Conservation (phyloP, 2,888 invertebrate genomes). For the Achlya flavicornis region DNA sequence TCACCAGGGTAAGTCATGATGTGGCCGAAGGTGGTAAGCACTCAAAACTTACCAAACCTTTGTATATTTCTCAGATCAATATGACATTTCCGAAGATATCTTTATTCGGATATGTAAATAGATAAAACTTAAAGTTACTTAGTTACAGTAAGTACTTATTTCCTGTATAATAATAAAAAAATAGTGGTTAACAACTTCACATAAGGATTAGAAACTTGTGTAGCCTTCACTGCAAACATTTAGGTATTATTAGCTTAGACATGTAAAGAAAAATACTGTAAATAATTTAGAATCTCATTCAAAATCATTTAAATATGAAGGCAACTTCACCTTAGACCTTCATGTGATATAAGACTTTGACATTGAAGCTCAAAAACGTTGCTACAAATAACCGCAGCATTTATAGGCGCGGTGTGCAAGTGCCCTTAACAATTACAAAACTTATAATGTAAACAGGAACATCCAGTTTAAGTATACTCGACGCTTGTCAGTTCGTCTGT, state of each 20-base stretch:
- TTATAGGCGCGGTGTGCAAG: constrained; percentile 42
- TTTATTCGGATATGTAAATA: too few relatives aligned
- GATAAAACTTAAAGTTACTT: not conserved
- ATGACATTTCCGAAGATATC: too few relatives aligned
- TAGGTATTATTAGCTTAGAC: too few relatives aligned
- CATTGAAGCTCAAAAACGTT: constrained; percentile 23
- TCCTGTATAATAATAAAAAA: not conserved
- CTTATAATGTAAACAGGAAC: constrained; percentile 64
- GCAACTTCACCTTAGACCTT: too few relatives aligned
- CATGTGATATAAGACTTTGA: too few relatives aligned
- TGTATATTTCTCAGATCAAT: too few relatives aligned
- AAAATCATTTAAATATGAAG: too few relatives aligned
- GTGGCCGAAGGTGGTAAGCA: too few relatives aligned
- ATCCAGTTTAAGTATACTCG: constrained; percentile 62
- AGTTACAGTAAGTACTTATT: not conserved
- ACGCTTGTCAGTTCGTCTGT: constrained; percentile 36
- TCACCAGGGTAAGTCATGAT: not conserved
- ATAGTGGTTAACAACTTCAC: not conserved
- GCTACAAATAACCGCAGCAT: constrained; percentile 45
- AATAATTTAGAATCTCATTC: too few relatives aligned
- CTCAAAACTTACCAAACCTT: too few relatives aligned
- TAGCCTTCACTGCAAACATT: too few relatives aligned
- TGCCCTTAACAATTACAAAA: constrained; percentile 43
- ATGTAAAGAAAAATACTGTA: too few relatives aligned
- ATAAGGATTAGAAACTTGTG: not conserved